Evolutionary conservation across 2,113 vertebrate species (phyloP), one percentile per base, ranked within the genome.

Genomic region (Coptodon bakossiorum): DNA sequence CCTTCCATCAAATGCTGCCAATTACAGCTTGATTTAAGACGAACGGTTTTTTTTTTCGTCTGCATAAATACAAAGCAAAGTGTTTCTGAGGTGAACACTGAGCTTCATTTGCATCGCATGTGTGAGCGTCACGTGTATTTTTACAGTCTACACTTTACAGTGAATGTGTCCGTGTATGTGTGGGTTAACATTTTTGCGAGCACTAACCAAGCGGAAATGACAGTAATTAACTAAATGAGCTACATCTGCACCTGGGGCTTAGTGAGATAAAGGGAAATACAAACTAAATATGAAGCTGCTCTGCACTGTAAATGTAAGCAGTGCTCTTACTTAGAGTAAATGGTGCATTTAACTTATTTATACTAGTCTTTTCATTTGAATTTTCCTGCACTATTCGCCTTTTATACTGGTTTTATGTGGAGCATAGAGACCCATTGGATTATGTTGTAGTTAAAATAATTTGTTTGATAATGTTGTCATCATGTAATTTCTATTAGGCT

Each of bases 221-320:
- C 89, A 88, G 89, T 93, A 92, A 94, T 95, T 90, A 95, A 91
- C 92, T 92, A 93, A 94, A 93, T 50, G 82, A 94, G 89, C 91
- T 93, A 66, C 89, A 93, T 93, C 83, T 93, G 91, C 83, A 93
- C 93, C 93, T 89, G 90, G 78, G 91, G 90, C 82, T 56, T 79
- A 29, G 82, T 48, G 24, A 71, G 85, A 50, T 22, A 48, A 34
- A 54, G 63, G 59, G 36, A 66, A 45, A 68, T 19, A 52, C 3
- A 61, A 9, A 59, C 8, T 36, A 50, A 83, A 66, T 29, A 7
- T 22, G 8, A 84, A 43, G 68, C 81, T 54, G 57, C 22, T 45
- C 45, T 86, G 31, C 19, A 50, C 27, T 78, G 73, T 31, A 52
- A 78, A 78, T 78, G 73, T 52, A 78, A 78, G 45, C 17, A 52